phyloP scores from a whole-genome alignment of 1,140 invertebrate species.

The Cydia splendana region DNA sequence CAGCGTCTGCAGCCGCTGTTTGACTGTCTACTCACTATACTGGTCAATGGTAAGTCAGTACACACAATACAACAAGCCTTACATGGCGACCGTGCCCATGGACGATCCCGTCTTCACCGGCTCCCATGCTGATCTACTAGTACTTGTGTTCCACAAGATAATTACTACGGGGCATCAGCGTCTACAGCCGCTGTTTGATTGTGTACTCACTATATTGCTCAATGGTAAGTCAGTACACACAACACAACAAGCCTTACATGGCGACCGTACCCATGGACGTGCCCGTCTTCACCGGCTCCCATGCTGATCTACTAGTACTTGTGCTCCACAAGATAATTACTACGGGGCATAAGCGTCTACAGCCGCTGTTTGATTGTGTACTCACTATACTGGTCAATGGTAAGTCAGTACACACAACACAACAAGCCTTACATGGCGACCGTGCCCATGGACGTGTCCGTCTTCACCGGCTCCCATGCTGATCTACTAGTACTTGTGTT shows the following conservation, averaged over 20 bases:
- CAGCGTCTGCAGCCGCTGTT: too few relatives aligned
- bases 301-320: slow-evolving; percentile 99
- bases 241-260: slow-evolving; percentile 98
- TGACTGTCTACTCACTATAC: too few relatives aligned
- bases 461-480: slow-evolving; percentile 98
- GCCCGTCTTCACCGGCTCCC: slow-evolving; percentile 98
- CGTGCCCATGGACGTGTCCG: too few relatives aligned
- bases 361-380: slow-evolving; percentile 98
- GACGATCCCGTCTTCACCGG: slow-evolving; percentile 99
- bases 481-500: slow-evolving; percentile 99
- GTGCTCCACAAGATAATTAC: slow-evolving; percentile 92
- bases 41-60: too few relatives aligned
- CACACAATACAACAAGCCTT: slow-evolving; percentile 95
- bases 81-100: slow-evolving; percentile 97
- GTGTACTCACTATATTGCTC: slow-evolving; percentile 97
- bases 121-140: slow-evolving; percentile 98
- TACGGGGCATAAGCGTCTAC: slow-evolving; percentile 98
- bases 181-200: slow-evolving; percentile 98
- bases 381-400: slow-evolving; percentile 99
- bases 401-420: slow-evolving; percentile 63
- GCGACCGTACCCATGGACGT: slow-evolving; percentile 99
- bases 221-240: slow-evolving; percentile 85
- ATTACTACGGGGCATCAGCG: slow-evolving; percentile 99
- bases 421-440: slow-evolving; percentile 99
- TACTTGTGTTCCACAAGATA: slow-evolving; percentile 99